Percentiles rank a stretch among this genome's conserved stretches.
Conservation (phyloP, 1,140 invertebrate species). For the Zaprionus nigranus region DNA sequence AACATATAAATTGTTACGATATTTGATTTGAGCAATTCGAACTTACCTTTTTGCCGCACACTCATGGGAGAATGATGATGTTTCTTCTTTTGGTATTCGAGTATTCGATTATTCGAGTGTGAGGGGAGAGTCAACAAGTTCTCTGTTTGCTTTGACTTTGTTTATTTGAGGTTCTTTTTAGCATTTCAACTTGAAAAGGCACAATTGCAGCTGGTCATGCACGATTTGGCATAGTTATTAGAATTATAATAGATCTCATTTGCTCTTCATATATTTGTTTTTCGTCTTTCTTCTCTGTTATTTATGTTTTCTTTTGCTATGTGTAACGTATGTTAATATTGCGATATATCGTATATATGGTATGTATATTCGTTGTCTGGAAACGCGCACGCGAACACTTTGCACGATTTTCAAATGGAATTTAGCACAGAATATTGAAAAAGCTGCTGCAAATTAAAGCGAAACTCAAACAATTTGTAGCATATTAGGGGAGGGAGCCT, state of each 20-base stretch:
- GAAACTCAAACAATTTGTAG: constrained; percentile 41
- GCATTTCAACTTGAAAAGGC: constrained; percentile 43
- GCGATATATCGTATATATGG: constrained; percentile 21
- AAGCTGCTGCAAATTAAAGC: constrained; percentile 55
- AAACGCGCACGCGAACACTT: constrained; percentile 48
- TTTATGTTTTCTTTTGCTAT: constrained; percentile 1
- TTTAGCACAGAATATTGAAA: constrained; percentile 62
- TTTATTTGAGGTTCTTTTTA: constrained; percentile 18
- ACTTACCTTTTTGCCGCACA: constrained; percentile 35
- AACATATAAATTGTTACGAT: not conserved
- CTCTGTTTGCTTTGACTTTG: constrained; percentile 26
- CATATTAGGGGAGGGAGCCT: not conserved
- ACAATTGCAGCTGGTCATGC: constrained; percentile 51
- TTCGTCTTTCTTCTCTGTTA: not conserved
- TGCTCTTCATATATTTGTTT: constrained; percentile 11
- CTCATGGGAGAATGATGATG: constrained; percentile 1
- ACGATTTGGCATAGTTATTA: constrained; percentile 42
- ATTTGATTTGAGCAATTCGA: not conserved
- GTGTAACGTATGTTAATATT: constrained; percentile 40
- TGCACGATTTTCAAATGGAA: constrained; percentile 38
- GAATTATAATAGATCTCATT: constrained; percentile 37
- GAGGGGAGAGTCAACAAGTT: constrained; percentile 40
- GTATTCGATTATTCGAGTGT: not conserved
- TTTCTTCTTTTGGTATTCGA: not conserved
- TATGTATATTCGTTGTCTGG: constrained; percentile 36